phyloP scores from a whole-genome alignment of 2,113 vertebrate genomes.

The Australoheros scitulus region DNA sequence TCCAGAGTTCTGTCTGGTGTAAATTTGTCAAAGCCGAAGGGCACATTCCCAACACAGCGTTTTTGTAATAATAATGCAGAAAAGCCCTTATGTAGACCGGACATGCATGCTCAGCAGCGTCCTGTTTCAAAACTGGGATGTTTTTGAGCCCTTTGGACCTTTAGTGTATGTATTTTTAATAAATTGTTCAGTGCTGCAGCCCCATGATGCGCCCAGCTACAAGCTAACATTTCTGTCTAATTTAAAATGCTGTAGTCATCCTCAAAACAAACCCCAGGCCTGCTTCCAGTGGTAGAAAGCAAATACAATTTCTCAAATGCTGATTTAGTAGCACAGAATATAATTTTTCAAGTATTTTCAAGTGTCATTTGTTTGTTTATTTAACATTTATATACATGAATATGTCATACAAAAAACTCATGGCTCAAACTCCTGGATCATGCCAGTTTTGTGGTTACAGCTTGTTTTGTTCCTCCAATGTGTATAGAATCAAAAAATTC shows the following conservation, averaged over 20 bases:
- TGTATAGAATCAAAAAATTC: not conserved
- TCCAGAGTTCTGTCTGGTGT: conserved; percentile 50
- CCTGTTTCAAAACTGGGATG: not conserved
- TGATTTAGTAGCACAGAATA: not conserved
- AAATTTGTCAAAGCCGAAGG: conserved; percentile 60
- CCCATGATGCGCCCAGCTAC: not conserved
- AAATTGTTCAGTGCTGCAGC: conserved; percentile 5
- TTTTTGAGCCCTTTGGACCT: conserved; percentile 22
- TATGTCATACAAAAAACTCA: not conserved
- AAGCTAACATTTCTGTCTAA: not conserved
- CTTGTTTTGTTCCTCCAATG: not conserved
- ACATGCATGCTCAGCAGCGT: conserved; percentile 16
- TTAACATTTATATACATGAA: not conserved
- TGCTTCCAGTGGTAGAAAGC: conserved; percentile 2
- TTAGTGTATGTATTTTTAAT: conserved; percentile 30
- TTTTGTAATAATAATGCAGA: conserved; percentile 33
- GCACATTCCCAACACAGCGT: conserved; percentile 25
- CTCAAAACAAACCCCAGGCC: not conserved
- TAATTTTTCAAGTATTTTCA: not conserved
- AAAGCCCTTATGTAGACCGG: not conserved
- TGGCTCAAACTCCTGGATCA: not conserved
- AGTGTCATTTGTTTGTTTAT: not conserved
- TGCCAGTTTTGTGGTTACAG: not conserved
- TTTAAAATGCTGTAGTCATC: conserved; percentile 14
- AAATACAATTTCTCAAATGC: not conserved